Conservation (phyloP, 1,140 invertebrate species). For the Argopecten irradians region DNA sequence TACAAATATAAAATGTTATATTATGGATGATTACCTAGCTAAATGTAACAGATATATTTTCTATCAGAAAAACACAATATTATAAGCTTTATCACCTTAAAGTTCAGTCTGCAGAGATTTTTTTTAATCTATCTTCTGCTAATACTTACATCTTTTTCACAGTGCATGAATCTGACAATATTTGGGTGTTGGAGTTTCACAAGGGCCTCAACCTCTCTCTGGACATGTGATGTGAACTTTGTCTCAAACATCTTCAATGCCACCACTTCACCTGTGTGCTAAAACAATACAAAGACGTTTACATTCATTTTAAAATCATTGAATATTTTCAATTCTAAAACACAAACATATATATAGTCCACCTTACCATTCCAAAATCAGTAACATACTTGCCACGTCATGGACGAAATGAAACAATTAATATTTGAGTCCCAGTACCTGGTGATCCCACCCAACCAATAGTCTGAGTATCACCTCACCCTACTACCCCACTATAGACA, state of each 20-base stretch:
- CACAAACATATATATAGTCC: too few relatives aligned
- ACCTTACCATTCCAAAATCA: too few relatives aligned
- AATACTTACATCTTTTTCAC: conserved; percentile 48
- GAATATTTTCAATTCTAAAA: not conserved
- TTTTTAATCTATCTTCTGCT: too few relatives aligned
- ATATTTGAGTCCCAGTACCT: not conserved
- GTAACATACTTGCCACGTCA: not conserved
- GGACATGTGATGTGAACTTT: conserved; percentile 38
- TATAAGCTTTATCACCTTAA: too few relatives aligned
- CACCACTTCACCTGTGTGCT: conserved; percentile 39
- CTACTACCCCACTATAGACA: not conserved
- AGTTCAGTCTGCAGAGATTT: too few relatives aligned
- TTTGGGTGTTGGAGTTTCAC: conserved; percentile 51
- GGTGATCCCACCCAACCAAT: not conserved
- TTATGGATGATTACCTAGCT: too few relatives aligned
- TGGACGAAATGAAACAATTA: not conserved
- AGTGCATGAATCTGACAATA: conserved; percentile 42
- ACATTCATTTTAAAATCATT: not conserved
- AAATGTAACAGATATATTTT: too few relatives aligned
- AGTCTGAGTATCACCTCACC: not conserved
- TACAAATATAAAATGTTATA: too few relatives aligned
- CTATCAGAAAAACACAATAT: too few relatives aligned
- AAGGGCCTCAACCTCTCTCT: conserved; percentile 49
- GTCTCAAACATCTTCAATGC: conserved; percentile 48
- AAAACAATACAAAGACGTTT: not conserved